Evolutionary conservation across 2,888 invertebrate species (phyloP), one percentile per base, ranked within the genome.

Genomic region (Thymelicus lineola): DNA sequence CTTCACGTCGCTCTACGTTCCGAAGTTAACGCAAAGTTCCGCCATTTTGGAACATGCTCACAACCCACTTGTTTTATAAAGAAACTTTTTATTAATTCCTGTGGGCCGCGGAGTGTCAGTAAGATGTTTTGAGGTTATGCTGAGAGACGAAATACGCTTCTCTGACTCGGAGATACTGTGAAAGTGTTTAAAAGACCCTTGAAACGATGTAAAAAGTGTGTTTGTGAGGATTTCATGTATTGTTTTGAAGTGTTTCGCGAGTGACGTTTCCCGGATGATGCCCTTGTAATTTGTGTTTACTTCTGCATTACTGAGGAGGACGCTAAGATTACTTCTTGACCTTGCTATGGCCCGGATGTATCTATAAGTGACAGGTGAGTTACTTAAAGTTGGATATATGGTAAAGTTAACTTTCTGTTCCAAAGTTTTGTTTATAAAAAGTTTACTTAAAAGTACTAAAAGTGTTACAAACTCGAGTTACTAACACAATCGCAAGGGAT

Each of bases 61-160:
- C 94, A 93, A 93, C 93, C 94, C 91, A 94, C 94, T 94, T 94
- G 94, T 94, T 94, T 94, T 93, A 91, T 93, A 94, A 94, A 94
- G 94, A 94, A 94, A 94, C 94, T 94, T 94, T 94, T 94, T 94
- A 94, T 94, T 94, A 94, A 94, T 94, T 94, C 94, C 91, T 93
- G 92, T 93, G 91, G 93, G 90, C 91, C 93, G 91, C 91, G 92
- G 92, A 92, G 93, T 91, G 91, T 91, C 93, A 91, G 93, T 91
- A 90, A 92, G 91, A 93, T 92, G 93, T 90, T 94, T 93, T 92
- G 91, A 93, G 94, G 94, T 94, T 93, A 94, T 91, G 81, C 83
- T 87, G 80, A 81, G 82, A 88, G 87, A 83, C 86, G 87, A 88
- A 86, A 88, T 86, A 90, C 87, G 85, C 82, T 86, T 82, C 84